Conservation (phyloP, 1,140 invertebrate genomes). For the Augochlora pura region DNA sequence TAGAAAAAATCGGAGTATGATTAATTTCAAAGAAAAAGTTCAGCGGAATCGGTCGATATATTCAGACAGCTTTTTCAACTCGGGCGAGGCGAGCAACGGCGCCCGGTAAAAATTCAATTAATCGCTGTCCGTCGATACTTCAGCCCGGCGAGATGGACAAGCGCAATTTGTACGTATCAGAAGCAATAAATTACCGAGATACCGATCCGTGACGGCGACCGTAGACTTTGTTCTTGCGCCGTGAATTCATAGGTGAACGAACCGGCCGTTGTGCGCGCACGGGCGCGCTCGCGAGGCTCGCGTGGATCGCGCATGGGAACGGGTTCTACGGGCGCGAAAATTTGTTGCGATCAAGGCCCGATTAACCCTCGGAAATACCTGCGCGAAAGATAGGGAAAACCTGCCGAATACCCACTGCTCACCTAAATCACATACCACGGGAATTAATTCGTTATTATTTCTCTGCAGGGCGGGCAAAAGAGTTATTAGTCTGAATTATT, state of each 20-base stretch:
- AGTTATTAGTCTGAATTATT: no score
- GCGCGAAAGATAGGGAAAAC: no score
- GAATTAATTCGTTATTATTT: no score
- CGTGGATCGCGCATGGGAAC: background rate
- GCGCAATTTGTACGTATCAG: slow-evolving; percentile 32
- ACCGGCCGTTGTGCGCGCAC: background rate
- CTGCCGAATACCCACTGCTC: no score
- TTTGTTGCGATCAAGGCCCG: no score
- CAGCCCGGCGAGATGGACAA: slow-evolving; percentile 32
- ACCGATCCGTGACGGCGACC: background rate
- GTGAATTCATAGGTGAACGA: slow-evolving; percentile 24
- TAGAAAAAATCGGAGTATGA: background rate
- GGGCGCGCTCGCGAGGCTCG: background rate
- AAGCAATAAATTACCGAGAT: slow-evolving; percentile 25
- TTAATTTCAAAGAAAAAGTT: slow-evolving; percentile 8
- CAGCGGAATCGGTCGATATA: slow-evolving; percentile 9
- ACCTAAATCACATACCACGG: no score
- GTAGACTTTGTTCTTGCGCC: slow-evolving; percentile 11
- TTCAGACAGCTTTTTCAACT: slow-evolving; percentile 1
- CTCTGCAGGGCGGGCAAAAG: no score
- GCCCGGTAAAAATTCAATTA: slow-evolving; percentile 37
- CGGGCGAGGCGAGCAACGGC: slow-evolving; percentile 3
- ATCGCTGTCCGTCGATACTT: slow-evolving; percentile 31
- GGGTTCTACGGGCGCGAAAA: background rate
- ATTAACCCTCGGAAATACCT: no score